A percentile compares a stretch with the other conserved stretches of the same genome.
phyloP scores from a whole-genome alignment of 2,113 vertebrate species.

The Corydoras maculifer region DNA sequence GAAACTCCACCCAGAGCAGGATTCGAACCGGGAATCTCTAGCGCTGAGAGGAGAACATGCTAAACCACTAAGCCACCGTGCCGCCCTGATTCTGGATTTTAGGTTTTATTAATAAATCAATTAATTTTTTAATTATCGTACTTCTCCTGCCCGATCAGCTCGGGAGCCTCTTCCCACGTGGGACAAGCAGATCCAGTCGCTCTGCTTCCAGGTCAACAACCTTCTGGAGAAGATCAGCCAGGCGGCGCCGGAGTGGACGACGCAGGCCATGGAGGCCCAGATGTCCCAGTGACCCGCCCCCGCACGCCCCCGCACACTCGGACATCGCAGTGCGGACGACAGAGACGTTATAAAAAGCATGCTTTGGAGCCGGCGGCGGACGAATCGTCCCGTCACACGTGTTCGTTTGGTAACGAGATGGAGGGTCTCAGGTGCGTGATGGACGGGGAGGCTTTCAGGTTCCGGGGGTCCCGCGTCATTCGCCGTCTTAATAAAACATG shows the following conservation, averaged over 20 bases:
- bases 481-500: constrained; percentile 29
- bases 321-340: constrained; percentile 15
- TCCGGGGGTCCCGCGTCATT: constrained; percentile 4
- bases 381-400: neutral
- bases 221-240: constrained; percentile 93
- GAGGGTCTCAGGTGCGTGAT: no score
- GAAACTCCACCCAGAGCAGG: no score
- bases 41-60: no score
- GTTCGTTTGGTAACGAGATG: neutral
- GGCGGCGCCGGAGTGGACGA: constrained; percentile 92
- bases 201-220: constrained; percentile 98
- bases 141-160: constrained; percentile 58
- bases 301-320: neutral
- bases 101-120: no score
- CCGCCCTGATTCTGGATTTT: no score
- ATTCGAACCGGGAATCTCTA: no score
- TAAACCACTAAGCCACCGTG: no score
- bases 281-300: constrained; percentile 78
- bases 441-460: neutral
- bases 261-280: constrained; percentile 91
- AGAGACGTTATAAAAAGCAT: constrained; percentile 23
- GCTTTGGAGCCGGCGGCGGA: neutral
- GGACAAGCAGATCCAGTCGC: constrained; percentile 98
- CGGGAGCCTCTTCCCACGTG: constrained; percentile 96
- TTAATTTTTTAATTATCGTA: neutral